Evolutionary conservation across 2,113 vertebrate genomes (phyloP).

Genomic region (Catharus fuscescens): DNA sequence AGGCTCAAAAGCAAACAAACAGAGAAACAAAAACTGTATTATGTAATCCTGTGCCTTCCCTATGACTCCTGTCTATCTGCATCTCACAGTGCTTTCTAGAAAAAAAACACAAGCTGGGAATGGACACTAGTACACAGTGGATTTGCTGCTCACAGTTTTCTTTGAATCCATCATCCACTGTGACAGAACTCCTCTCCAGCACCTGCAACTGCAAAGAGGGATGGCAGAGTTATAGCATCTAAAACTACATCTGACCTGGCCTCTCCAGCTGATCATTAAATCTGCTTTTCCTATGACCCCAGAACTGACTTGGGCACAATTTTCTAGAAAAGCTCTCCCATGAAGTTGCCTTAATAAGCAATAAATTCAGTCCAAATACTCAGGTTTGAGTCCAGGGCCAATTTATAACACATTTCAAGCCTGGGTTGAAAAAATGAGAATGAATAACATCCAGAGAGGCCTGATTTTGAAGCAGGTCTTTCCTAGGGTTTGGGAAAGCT

Average conservation of each 20-base stretch:
- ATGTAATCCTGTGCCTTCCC: background rate
- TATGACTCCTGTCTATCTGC: background rate
- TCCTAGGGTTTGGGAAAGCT: background rate
- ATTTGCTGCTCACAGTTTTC: background rate
- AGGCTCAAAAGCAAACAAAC: background rate
- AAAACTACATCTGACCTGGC: background rate
- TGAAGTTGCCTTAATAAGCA: slow-evolving; percentile 21
- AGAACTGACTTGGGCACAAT: background rate
- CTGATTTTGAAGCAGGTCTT: background rate
- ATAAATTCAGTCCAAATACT: slow-evolving; percentile 17
- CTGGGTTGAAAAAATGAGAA: background rate
- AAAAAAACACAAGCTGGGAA: background rate
- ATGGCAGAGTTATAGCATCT: background rate
- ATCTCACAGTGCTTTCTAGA: background rate
- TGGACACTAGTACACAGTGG: background rate
- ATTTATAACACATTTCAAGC: background rate
- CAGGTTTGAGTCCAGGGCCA: background rate
- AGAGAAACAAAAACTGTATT: background rate
- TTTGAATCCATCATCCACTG: background rate
- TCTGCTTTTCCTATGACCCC: slow-evolving; percentile 31
- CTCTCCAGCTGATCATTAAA: slow-evolving; percentile 22
- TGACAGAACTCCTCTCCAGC: background rate
- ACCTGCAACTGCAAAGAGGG: background rate
- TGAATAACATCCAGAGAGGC: background rate
- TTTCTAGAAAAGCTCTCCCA: background rate